phyloP scores from a whole-genome alignment of 2,113 vertebrate genomes.

The Fregetta grallaria region DNA sequence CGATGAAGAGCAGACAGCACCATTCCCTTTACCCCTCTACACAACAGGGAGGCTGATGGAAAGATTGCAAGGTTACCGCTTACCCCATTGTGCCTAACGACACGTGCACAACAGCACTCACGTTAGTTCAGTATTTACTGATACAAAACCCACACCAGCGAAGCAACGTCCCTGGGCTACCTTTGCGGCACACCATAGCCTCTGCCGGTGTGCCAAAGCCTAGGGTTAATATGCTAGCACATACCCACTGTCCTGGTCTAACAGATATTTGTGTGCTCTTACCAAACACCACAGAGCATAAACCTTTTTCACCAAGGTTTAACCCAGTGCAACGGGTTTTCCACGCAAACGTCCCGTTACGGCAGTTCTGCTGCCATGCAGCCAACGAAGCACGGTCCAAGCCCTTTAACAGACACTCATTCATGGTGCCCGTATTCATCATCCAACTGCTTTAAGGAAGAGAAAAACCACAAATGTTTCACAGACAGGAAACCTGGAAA shows the following conservation, averaged over 20 bases:
- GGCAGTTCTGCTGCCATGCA: background rate
- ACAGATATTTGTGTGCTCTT: background rate
- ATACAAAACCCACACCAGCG: background rate
- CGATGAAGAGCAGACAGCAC: background rate
- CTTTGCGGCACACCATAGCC: background rate
- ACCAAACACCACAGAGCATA: background rate
- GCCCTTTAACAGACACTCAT: background rate
- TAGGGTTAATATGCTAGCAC: background rate
- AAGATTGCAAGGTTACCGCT: background rate
- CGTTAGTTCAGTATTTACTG: background rate
- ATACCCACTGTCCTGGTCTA: background rate
- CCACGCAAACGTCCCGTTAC: background rate
- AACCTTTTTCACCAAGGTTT: background rate
- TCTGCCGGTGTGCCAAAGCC: background rate
- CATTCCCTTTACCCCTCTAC: background rate
- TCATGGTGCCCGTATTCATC: background rate
- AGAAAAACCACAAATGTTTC: constrained; percentile 3
- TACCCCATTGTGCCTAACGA: background rate
- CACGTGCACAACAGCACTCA: background rate
- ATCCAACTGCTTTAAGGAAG: background rate
- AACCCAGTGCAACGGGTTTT: background rate
- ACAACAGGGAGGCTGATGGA: background rate
- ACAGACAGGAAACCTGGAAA: constrained; percentile 29
- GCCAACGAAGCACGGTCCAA: background rate
- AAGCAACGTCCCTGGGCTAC: background rate